Evolutionary conservation across 23 tunicate species (phyloP).

Genomic region (Halocynthia aurantium): DNA sequence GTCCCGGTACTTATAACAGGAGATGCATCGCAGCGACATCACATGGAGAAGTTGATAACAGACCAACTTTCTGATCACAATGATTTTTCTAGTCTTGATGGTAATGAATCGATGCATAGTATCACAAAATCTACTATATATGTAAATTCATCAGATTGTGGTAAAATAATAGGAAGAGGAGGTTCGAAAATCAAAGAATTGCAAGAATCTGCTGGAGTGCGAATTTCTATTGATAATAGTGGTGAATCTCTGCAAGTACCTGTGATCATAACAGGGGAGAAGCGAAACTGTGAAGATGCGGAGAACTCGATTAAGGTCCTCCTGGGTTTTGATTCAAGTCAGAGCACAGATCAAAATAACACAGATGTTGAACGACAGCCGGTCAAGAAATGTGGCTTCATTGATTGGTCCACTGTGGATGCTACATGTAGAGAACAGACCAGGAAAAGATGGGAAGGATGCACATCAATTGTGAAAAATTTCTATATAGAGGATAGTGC

Average conservation of each 20-base stretch:
- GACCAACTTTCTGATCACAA: too few relatives aligned
- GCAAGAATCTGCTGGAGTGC: slow-evolving; percentile 47
- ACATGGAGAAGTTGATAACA: too few relatives aligned
- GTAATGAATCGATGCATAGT: too few relatives aligned
- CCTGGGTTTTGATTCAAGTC: slow-evolving; percentile 1
- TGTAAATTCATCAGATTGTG: slow-evolving; percentile 30
- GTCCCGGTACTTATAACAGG: not conserved
- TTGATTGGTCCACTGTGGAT: slow-evolving; percentile 48
- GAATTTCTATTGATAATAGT: slow-evolving; percentile 36
- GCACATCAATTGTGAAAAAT: slow-evolving; percentile 44
- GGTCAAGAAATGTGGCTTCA: slow-evolving; percentile 13
- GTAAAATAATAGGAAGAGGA: slow-evolving; percentile 54
- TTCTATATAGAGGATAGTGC: slow-evolving; percentile 78
- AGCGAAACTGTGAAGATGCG: slow-evolving; percentile 23
- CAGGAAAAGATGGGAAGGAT: slow-evolving; percentile 39
- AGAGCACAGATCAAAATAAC: not conserved
- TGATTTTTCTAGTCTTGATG: too few relatives aligned
- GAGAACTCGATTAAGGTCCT: slow-evolving; percentile 42
- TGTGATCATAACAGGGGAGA: slow-evolving; percentile 30
- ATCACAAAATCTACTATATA: not conserved
- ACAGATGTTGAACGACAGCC: not conserved
- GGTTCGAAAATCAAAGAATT: slow-evolving; percentile 67
- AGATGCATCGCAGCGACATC: too few relatives aligned
- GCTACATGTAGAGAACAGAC: slow-evolving; percentile 16
- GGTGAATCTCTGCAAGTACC: slow-evolving; percentile 30